Evolutionary conservation across 2,113 vertebrate species (phyloP).

Genomic region (Gavialis gangeticus): DNA sequence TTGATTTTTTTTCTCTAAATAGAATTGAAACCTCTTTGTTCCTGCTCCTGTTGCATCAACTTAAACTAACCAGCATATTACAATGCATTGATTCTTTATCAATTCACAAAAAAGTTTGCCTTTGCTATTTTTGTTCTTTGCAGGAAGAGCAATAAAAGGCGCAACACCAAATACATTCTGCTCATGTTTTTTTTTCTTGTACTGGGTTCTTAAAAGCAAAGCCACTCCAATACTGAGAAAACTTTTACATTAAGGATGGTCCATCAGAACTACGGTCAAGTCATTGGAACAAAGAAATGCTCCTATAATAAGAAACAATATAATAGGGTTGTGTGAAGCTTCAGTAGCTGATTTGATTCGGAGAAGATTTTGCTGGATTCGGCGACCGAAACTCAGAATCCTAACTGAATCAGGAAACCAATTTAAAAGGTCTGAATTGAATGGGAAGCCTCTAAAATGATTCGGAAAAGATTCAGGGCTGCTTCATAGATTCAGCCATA

Average conservation of each 20-base stretch:
- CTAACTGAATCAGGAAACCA: too few species aligned
- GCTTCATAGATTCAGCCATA: too few species aligned
- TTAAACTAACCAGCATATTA: constrained; percentile 17
- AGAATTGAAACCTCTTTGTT: constrained; percentile 32
- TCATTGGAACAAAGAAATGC: not conserved
- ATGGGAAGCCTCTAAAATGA: too few species aligned
- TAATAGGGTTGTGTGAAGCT: not conserved
- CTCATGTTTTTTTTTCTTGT: accelerated
- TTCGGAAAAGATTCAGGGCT: too few species aligned
- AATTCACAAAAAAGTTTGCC: not conserved
- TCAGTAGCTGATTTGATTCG: too few species aligned
- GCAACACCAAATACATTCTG: not conserved
- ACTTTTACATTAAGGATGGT: not conserved
- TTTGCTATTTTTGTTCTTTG: not conserved
- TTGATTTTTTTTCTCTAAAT: constrained; percentile 31
- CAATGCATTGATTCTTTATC: not conserved
- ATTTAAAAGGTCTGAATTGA: too few species aligned
- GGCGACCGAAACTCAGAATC: too few species aligned
- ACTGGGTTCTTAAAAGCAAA: not conserved
- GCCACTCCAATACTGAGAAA: not conserved
- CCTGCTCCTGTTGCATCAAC: constrained; percentile 25
- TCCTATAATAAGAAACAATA: not conserved
- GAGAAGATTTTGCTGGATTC: too few species aligned
- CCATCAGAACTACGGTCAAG: not conserved
- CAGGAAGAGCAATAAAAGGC: not conserved